A percentile compares a stretch with the other conserved stretches of the same genome.
These are phyloP conservation scores for Magallana angulata DNA, from an alignment of 1,140 invertebrate species.

Conservation along the genomic window DNA sequence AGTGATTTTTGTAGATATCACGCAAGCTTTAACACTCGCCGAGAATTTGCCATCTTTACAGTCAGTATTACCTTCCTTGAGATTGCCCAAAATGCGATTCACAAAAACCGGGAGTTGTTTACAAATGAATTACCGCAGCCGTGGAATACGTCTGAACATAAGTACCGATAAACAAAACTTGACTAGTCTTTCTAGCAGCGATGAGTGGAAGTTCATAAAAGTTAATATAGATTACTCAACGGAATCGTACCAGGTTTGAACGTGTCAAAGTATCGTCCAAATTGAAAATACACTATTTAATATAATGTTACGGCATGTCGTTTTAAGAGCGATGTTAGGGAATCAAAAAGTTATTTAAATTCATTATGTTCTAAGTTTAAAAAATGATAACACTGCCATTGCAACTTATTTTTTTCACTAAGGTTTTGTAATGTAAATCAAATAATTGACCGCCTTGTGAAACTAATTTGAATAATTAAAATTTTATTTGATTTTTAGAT, in stretches of 20 bases:
- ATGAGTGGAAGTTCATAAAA: not conserved
- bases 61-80: not conserved
- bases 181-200: not conserved
- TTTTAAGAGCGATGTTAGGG: too few species aligned
- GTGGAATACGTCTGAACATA: not conserved
- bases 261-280: too few species aligned
- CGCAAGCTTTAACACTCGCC: not conserved
- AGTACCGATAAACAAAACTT: not conserved
- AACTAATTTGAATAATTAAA: too few species aligned
- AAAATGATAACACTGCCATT: too few species aligned
- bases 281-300: too few species aligned
- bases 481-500: too few species aligned
- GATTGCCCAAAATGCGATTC: not conserved
- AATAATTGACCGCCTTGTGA: too few species aligned
- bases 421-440: too few species aligned
- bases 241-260: not conserved
- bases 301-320: too few species aligned
- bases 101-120: not conserved
- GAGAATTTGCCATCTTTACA: not conserved
- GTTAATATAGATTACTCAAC: not conserved
- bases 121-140: not conserved
- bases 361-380: too few species aligned
- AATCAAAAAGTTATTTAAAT: too few species aligned
- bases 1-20: not conserved
- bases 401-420: too few species aligned